phyloP scores from a whole-genome alignment of 92 coral and sea anemone species.

The Palythoa grandiflora region DNA sequence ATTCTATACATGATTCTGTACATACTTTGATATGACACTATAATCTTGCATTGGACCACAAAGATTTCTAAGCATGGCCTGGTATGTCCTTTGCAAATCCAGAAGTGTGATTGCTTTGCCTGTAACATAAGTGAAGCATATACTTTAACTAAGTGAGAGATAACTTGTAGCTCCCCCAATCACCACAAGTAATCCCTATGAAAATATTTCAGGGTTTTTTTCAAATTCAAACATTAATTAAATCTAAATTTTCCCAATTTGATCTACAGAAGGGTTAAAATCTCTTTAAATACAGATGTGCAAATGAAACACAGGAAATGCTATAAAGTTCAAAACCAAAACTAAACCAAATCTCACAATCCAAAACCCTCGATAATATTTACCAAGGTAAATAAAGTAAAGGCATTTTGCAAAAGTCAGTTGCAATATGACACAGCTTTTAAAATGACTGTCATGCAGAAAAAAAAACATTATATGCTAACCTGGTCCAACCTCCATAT shows the following conservation, averaged over 20 bases:
- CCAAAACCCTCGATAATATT: background rate
- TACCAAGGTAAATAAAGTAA: background rate
- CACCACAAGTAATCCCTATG: background rate
- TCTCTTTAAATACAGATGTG: constrained; percentile 6
- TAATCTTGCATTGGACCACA: constrained; percentile 18
- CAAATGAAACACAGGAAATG: background rate
- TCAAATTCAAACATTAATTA: background rate
- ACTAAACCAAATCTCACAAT: background rate
- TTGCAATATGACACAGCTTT: background rate
- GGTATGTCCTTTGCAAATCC: constrained; percentile 11
- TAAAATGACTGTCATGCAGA: background rate
- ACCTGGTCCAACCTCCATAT: constrained; percentile 31
- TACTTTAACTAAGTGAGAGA: background rate
- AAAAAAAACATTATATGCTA: background rate
- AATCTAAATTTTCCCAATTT: background rate
- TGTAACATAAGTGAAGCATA: constrained; percentile 11
- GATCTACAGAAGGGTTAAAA: background rate
- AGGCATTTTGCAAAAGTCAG: background rate
- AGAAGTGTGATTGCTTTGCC: constrained; percentile 17
- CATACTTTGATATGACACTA: constrained; percentile 19
- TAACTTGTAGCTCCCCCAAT: background rate
- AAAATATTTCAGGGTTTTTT: background rate
- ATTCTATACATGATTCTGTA: background rate
- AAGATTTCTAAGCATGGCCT: constrained; percentile 20
- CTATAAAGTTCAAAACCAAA: background rate